These are phyloP conservation scores for Euclidia mi DNA, from an alignment of 2,888 invertebrate genomes.

Conservation along the genomic window DNA sequence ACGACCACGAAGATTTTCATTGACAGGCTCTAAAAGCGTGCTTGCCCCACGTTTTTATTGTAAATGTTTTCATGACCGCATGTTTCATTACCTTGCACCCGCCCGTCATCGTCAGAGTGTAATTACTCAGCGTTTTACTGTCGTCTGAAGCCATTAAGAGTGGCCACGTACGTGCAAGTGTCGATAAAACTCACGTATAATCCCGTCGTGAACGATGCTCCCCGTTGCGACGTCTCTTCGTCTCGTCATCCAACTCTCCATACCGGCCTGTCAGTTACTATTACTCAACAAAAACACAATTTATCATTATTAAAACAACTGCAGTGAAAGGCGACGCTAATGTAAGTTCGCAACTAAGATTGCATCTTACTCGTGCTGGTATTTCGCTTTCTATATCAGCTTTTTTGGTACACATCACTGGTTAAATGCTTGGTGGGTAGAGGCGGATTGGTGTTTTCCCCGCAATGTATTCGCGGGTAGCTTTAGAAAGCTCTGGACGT, in stretches of 20 bases:
- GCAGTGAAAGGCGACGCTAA: conserved; percentile 65
- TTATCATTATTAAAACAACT: conserved; percentile 43
- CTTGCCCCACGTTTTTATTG: too few species aligned
- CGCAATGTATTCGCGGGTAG: conserved; percentile 18
- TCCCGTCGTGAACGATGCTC: background rate
- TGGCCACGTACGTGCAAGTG: background rate
- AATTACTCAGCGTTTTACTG: too few species aligned
- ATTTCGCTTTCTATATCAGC: conserved; percentile 64
- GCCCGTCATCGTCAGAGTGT: too few species aligned
- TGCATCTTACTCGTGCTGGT: conserved; percentile 62
- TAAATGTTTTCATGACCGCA: too few species aligned
- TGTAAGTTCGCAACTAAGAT: conserved; percentile 56
- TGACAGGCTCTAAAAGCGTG: too few species aligned
- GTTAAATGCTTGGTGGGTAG: background rate
- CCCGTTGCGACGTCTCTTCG: background rate
- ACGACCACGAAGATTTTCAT: too few species aligned
- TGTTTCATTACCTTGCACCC: too few species aligned
- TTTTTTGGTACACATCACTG: conserved; percentile 9
- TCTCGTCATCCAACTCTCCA: background rate
- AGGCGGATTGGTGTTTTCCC: conserved; percentile 6
- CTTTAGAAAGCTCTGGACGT: conserved; percentile 53
- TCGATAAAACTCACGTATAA: conserved; percentile 1
- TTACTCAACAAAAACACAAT: conserved; percentile 20
- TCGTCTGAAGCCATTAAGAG: background rate
- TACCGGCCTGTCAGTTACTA: background rate